Evolutionary conservation across 2,797 vertebrate genomes (phyloP).

Genomic region (Danio tinwini): DNA sequence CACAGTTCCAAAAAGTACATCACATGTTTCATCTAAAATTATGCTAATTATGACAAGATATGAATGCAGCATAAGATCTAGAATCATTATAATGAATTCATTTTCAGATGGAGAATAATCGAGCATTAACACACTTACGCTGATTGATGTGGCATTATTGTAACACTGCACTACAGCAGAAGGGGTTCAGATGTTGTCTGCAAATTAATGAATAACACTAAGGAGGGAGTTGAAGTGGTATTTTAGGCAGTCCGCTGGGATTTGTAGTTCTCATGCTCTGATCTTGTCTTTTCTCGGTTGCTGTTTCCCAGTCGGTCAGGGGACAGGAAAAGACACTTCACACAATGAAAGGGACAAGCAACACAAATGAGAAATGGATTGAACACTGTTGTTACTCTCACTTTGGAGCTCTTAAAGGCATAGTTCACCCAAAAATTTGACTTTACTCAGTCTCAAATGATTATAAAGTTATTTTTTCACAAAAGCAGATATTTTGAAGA

Average conservation of each 20-base stretch:
- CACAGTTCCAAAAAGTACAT: too few relatives aligned
- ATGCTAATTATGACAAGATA: background rate
- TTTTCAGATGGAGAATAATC: constrained; percentile 3
- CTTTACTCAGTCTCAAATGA: too few relatives aligned
- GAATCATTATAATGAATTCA: background rate
- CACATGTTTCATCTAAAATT: background rate
- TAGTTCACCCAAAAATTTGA: too few relatives aligned
- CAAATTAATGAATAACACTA: constrained; percentile 59
- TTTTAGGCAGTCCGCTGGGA: constrained; percentile 29
- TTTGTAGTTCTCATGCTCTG: constrained; percentile 32
- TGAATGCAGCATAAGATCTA: background rate
- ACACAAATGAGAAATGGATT: constrained; percentile 24
- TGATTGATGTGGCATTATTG: constrained; percentile 32
- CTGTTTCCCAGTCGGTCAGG: constrained; percentile 26
- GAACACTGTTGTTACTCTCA: constrained; percentile 22
- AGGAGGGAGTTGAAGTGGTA: background rate
- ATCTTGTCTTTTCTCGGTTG: constrained; percentile 28
- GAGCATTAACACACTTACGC: constrained; percentile 35
- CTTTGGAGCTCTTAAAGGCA: too few relatives aligned
- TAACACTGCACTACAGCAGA: constrained; percentile 51
- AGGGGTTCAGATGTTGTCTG: constrained; percentile 33
- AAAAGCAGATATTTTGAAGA: too few relatives aligned
- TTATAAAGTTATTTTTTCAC: too few relatives aligned
- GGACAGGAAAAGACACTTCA: background rate
- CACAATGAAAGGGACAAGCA: background rate